Percentiles rank a stretch among this genome's conserved stretches.
These are phyloP conservation scores for Falco columbarius DNA, from an alignment of 2,797 vertebrate species.

Conservation along the genomic window DNA sequence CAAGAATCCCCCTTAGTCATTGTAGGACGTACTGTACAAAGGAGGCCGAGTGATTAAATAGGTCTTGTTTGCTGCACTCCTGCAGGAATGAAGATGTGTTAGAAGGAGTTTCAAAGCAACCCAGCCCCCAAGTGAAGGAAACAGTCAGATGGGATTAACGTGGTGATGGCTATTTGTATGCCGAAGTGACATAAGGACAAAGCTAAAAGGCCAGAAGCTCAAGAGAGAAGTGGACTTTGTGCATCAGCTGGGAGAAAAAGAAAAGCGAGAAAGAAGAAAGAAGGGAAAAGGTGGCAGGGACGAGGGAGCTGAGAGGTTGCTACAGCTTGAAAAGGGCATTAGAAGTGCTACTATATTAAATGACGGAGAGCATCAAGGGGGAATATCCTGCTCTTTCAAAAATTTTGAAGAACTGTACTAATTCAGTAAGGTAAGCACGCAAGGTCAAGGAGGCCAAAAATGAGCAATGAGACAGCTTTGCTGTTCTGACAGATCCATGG, in stretches of 20 bases:
- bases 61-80: background rate
- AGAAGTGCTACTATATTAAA: background rate
- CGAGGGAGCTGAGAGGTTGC: background rate
- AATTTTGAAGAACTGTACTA: slow-evolving; percentile 2
- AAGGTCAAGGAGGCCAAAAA: slow-evolving; percentile 41
- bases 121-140: background rate
- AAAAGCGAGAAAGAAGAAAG: background rate
- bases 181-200: background rate
- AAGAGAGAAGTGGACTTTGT: background rate
- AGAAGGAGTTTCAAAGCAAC: background rate
- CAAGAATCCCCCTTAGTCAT: background rate
- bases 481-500: slow-evolving; percentile 33
- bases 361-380: background rate
- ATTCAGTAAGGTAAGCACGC: slow-evolving; percentile 11
- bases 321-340: background rate
- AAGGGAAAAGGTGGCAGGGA: background rate
- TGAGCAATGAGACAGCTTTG: slow-evolving; percentile 41
- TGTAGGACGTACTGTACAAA: background rate
- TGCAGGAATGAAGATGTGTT: background rate
- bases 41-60: background rate
- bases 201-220: background rate
- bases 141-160: background rate
- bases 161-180: background rate
- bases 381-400: slow-evolving; percentile 16
- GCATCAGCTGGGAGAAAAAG: background rate